Percentiles rank a stretch among this genome's conserved stretches.
Evolutionary conservation across 2,113 vertebrate species (phyloP).

Genomic region (human): GRCh38 chr13:91780501-91781000

Average conservation of each 20-base stretch:
- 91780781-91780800: not conserved
- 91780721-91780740: not conserved
- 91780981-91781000: not conserved
- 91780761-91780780: not conserved
- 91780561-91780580: not conserved
- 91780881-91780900: not conserved
- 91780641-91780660: not conserved
- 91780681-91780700: not conserved
- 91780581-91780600: not conserved
- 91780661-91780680: not conserved
- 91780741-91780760: not conserved
- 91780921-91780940: not conserved
- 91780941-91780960: not conserved
- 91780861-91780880: not conserved
- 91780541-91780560: not conserved
- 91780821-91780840: not conserved
- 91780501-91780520: not conserved
- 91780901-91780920: accelerated
- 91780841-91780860: not conserved
- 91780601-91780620: not conserved
- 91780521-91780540: not conserved
- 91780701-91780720: not conserved
- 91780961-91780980: not conserved
- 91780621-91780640: not conserved
- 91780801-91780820: not conserved